A percentile compares a stretch with the other conserved stretches of the same genome.
phyloP scores from a whole-genome alignment of 2,113 vertebrate species.

The Hemichromis elongatus region DNA sequence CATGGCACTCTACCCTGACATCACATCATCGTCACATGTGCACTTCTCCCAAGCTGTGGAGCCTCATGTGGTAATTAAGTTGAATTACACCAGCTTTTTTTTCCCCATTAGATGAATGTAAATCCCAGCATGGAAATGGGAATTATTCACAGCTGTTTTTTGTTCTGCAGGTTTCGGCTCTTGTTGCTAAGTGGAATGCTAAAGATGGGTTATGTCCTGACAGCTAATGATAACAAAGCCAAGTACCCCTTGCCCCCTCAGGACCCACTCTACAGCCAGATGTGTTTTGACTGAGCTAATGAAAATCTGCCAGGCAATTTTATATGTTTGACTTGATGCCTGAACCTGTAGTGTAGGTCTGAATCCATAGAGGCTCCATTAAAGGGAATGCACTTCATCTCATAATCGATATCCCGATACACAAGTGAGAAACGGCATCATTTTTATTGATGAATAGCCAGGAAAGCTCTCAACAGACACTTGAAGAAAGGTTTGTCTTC shows the following conservation, averaged over 20 bases:
- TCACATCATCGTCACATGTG: background rate
- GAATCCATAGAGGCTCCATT: slow-evolving; percentile 36
- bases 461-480: slow-evolving; percentile 36
- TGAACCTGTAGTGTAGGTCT: background rate
- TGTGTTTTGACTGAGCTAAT: slow-evolving; percentile 61
- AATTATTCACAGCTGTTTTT: slow-evolving; percentile 60
- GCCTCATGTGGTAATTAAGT: slow-evolving; percentile 18
- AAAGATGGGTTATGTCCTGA: slow-evolving; percentile 50
- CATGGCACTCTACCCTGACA: slow-evolving; percentile 6
- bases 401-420: slow-evolving; percentile 50
- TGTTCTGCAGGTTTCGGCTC: slow-evolving; percentile 42
- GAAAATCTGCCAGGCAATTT: slow-evolving; percentile 52
- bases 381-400: slow-evolving; percentile 25
- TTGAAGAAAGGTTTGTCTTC: slow-evolving; percentile 13
- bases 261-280: slow-evolving; percentile 29
- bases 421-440: slow-evolving; percentile 30
- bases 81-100: slow-evolving; percentile 39
- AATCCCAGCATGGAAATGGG: slow-evolving; percentile 44
- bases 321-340: slow-evolving; percentile 27
- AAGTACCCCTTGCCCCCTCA: slow-evolving; percentile 22
- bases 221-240: slow-evolving; percentile 62
- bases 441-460: slow-evolving; percentile 51
- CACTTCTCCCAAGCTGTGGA: background rate
- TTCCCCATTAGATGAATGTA: slow-evolving; percentile 17
- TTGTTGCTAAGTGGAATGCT: slow-evolving; percentile 29